A percentile compares a stretch with the other conserved stretches of the same genome.
These are phyloP conservation scores for Cerastis rubricosa DNA, from an alignment of 2,888 invertebrate species.

Conservation along the genomic window DNA sequence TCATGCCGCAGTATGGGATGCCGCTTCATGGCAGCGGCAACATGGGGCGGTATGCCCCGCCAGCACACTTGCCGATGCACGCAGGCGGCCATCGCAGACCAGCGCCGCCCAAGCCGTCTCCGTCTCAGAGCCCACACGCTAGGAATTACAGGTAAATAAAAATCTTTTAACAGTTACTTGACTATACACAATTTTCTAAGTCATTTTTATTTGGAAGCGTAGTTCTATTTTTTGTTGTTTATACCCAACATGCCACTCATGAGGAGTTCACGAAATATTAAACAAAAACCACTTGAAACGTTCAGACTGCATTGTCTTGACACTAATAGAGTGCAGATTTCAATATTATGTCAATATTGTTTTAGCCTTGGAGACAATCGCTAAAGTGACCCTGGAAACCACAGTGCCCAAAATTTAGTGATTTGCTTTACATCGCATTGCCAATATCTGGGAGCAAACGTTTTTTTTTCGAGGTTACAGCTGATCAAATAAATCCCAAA, in stretches of 20 bases:
- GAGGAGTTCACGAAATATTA: background rate
- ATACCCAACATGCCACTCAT: background rate
- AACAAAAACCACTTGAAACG: background rate
- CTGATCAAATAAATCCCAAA: constrained; percentile 30
- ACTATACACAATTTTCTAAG: background rate
- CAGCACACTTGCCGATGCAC: constrained; percentile 91
- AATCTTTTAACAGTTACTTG: background rate
- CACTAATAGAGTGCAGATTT: constrained; percentile 15
- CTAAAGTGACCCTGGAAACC: background rate
- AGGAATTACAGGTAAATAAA: constrained; percentile 87
- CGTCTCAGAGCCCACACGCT: constrained; percentile 89
- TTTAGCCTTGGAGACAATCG: constrained; percentile 18
- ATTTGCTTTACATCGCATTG: constrained; percentile 11
- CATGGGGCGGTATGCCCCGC: constrained; percentile 89
- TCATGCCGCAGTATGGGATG: constrained; percentile 85
- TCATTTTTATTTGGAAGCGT: background rate
- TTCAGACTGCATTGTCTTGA: constrained; percentile 7
- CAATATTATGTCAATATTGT: constrained; percentile 15
- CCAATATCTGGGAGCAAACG: constrained; percentile 5
- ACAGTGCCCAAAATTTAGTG: too few relatives aligned
- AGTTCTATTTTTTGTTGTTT: background rate
- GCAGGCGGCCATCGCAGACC: constrained; percentile 87
- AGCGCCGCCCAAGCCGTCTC: constrained; percentile 88
- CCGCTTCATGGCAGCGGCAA: constrained; percentile 83
- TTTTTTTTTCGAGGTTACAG: constrained; percentile 16